Evolutionary conservation across 2,113 vertebrate species (phyloP).

Genomic region (Thomomys bottae): DNA sequence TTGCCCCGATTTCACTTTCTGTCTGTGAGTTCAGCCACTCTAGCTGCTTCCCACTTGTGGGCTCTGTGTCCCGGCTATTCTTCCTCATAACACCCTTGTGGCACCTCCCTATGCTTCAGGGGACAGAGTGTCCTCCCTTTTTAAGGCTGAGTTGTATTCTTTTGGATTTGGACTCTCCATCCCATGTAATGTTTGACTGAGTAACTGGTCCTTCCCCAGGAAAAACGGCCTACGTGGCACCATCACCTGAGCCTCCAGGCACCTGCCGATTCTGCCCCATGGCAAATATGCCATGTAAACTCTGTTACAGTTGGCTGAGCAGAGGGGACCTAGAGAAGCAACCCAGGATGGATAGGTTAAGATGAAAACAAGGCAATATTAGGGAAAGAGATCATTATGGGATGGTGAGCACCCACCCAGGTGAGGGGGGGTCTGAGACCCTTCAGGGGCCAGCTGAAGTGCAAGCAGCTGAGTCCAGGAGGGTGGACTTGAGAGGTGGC

Average conservation of each 20-base stretch:
- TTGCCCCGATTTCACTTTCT: not conserved
- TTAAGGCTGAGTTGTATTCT: not conserved
- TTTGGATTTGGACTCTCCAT: not conserved
- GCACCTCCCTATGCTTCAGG: fast-evolving
- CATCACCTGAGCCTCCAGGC: not conserved
- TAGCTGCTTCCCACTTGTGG: fast-evolving
- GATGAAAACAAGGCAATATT: not conserved
- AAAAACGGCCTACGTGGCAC: not conserved
- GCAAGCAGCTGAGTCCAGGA: not conserved
- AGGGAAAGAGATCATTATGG: not conserved
- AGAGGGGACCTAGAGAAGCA: not conserved
- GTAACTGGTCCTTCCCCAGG: not conserved
- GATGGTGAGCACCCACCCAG: not conserved
- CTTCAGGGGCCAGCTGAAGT: not conserved
- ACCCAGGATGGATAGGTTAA: not conserved
- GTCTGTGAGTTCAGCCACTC: not conserved
- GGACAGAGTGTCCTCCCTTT: not conserved
- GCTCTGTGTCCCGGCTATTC: not conserved
- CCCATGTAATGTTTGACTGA: not conserved
- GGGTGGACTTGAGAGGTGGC: not conserved
- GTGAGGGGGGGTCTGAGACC: not conserved
- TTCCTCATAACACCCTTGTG: fast-evolving
- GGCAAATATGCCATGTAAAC: too few relatives aligned
- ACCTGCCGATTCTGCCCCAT: not conserved
- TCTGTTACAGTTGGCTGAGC: too few relatives aligned